Conservation (phyloP, 2,113 vertebrate species). For the Rhombomys opimus region DNA sequence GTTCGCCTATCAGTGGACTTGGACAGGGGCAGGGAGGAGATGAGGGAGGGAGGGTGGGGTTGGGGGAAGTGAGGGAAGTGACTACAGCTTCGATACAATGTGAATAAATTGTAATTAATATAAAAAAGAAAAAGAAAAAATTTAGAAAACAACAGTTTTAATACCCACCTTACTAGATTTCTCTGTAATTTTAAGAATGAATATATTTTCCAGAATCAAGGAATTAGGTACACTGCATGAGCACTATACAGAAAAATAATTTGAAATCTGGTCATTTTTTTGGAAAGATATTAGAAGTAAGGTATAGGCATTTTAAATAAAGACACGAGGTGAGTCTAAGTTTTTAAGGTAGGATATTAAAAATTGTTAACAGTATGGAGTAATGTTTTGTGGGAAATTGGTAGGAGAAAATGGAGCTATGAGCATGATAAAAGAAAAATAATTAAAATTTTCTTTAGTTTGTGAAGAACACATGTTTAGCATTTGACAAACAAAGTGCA, state of each 20-base stretch:
- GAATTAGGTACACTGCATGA: neutral
- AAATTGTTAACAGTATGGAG: neutral
- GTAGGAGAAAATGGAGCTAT: neutral
- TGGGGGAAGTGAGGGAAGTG: too few species aligned
- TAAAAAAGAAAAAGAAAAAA: too few species aligned
- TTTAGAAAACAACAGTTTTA: neutral
- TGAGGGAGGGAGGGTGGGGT: too few species aligned
- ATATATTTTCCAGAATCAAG: neutral
- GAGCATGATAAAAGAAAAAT: neutral
- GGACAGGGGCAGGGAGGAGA: too few species aligned
- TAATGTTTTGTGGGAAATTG: neutral
- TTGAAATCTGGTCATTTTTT: neutral
- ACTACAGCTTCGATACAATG: too few species aligned
- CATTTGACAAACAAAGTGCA: neutral
- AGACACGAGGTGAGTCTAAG: neutral
- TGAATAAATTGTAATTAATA: too few species aligned
- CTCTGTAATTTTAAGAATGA: neutral
- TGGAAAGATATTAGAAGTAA: neutral
- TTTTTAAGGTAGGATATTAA: neutral
- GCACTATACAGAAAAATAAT: neutral
- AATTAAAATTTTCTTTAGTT: slow-evolving; percentile 3
- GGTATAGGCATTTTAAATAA: neutral
- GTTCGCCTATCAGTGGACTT: neutral
- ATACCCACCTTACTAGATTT: neutral
- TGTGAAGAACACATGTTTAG: neutral